Evolutionary conservation across 2,113 vertebrate species (phyloP).

Genomic region (Talpa occidentalis): DNA sequence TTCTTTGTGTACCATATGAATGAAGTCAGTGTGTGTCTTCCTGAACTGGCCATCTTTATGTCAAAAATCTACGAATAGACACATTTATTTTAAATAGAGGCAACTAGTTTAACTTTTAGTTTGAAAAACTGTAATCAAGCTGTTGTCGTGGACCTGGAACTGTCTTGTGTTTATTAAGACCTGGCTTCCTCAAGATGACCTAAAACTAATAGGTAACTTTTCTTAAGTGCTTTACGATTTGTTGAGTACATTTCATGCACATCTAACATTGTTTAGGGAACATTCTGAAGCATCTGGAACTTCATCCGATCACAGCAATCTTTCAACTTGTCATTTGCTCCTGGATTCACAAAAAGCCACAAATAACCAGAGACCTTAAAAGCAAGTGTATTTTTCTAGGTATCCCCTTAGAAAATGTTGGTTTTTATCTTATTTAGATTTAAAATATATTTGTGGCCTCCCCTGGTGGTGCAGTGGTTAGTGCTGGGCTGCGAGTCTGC

Average conservation of each 20-base stretch:
- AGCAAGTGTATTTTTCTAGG: not conserved
- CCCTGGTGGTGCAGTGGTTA: too few relatives aligned
- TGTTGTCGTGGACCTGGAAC: not conserved
- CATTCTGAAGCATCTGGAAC: not conserved
- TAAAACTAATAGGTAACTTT: not conserved
- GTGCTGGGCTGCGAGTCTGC: too few relatives aligned
- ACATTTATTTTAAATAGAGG: not conserved
- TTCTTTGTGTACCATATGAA: too few relatives aligned
- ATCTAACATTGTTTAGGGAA: not conserved
- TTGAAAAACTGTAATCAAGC: not conserved
- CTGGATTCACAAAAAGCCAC: not conserved
- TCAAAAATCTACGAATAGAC: not conserved
- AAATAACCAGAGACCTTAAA: not conserved
- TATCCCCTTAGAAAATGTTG: not conserved
- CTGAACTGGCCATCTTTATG: not conserved
- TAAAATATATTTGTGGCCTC: not conserved
- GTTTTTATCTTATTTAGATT: not conserved
- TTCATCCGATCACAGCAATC: not conserved
- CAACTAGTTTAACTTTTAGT: not conserved
- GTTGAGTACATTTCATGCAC: not conserved
- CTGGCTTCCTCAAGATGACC: not conserved
- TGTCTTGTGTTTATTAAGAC: constrained; percentile 1
- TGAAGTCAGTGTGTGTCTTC: too few relatives aligned
- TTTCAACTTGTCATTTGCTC: not conserved
- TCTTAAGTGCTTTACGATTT: not conserved